phyloP scores from a whole-genome alignment of 37 sponge, comb jelly and placozoan genomes.

The Crambe crambe region DNA sequence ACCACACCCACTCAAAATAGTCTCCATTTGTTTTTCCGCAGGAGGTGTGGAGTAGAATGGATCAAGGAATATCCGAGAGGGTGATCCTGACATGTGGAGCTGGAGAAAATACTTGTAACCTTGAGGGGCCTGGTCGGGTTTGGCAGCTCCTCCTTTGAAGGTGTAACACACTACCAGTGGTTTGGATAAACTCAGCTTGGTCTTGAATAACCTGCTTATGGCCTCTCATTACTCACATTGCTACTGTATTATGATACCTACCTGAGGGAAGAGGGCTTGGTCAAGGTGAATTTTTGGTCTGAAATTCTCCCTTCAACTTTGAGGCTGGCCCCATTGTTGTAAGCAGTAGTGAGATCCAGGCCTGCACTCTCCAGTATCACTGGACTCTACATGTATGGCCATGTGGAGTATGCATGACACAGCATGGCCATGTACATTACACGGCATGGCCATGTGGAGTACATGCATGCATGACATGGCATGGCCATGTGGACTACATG shows the following conservation, averaged over 20 bases:
- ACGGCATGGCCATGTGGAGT: no score
- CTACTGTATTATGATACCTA: neutral
- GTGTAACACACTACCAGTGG: constrained; percentile 59
- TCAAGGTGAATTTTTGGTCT: neutral
- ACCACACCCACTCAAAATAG: neutral
- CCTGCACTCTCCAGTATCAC: constrained; percentile 37
- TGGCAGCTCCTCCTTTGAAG: constrained; percentile 9
- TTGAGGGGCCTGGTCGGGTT: neutral
- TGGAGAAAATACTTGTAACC: constrained; percentile 43
- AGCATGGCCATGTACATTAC: no score
- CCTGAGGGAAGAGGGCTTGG: constrained; percentile 39
- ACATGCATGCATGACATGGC: no score
- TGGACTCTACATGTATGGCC: constrained; percentile 16
- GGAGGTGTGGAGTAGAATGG: constrained; percentile 22
- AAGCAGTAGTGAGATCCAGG: constrained; percentile 34
- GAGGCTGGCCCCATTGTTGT: constrained; percentile 62
- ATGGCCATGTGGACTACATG: no score
- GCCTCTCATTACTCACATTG: no score
- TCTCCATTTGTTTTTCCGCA: neutral
- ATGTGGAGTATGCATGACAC: no score
- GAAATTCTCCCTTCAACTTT: constrained; percentile 42
- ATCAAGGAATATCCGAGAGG: constrained; percentile 46
- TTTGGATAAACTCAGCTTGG: constrained; percentile 28
- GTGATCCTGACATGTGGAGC: constrained; percentile 44
- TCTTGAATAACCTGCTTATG: constrained; percentile 60